Percentiles rank a stretch among this genome's conserved stretches.
Conservation (phyloP, 2,113 vertebrate species). For the Dolichallabes microphthalmus region DNA sequence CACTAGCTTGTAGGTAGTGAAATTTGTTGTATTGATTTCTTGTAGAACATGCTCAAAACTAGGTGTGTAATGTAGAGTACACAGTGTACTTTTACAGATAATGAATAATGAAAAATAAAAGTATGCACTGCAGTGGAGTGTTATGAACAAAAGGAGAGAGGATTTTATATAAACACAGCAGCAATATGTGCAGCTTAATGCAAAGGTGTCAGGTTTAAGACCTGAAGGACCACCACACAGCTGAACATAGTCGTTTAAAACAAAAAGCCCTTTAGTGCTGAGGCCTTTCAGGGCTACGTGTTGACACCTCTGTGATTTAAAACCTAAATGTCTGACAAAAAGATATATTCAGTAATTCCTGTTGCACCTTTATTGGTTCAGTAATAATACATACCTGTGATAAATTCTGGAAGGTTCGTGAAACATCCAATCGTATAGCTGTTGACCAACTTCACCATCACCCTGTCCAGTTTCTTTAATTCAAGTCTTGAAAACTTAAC, state of each 20-base stretch:
- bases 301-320: neutral
- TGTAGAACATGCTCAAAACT: neutral
- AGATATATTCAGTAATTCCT: slow-evolving; percentile 47
- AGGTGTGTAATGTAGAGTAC: neutral
- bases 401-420: slow-evolving; percentile 72
- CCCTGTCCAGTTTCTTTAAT: slow-evolving; percentile 62
- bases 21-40: neutral
- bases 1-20: neutral
- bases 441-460: slow-evolving; percentile 54
- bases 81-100: neutral
- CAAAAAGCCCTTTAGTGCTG: neutral
- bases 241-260: neutral
- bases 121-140: neutral
- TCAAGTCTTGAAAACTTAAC: slow-evolving; percentile 72
- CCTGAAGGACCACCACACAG: neutral
- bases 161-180: neutral
- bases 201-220: neutral
- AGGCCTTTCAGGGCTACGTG: neutral
- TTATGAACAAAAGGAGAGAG: neutral
- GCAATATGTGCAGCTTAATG: neutral
- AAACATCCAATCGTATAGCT: slow-evolving; percentile 53
- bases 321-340: slow-evolving; percentile 2
- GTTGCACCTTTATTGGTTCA: slow-evolving; percentile 71
- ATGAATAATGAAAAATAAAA: neutral
- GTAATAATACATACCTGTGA: slow-evolving; percentile 72